These are phyloP conservation scores for Mythimna pallens DNA, from an alignment of 2,888 invertebrate genomes.

Conservation along the genomic window DNA sequence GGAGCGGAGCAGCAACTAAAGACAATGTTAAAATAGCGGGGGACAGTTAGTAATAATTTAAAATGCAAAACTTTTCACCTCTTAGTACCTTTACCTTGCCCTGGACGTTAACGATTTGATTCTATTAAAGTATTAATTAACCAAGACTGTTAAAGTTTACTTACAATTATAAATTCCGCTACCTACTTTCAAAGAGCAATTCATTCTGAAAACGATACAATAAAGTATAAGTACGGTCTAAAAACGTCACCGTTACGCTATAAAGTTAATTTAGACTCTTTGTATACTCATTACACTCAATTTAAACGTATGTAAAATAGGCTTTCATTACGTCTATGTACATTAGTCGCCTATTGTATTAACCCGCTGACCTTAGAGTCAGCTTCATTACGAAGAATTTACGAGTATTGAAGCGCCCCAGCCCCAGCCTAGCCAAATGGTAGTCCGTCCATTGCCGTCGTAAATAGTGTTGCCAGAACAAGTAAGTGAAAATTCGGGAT, in stretches of 20 bases:
- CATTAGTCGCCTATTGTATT: constrained; percentile 60
- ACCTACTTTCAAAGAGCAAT: constrained; percentile 24
- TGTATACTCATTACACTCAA: constrained; percentile 46
- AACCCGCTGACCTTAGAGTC: constrained; percentile 61
- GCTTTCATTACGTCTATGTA: constrained; percentile 53
- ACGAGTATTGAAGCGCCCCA: constrained; percentile 62
- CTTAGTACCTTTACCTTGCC: background rate
- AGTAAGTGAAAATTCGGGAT: no score
- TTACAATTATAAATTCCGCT: constrained; percentile 21
- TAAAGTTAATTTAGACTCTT: constrained; percentile 53
- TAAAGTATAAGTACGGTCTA: constrained; percentile 33
- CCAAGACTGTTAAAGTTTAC: background rate
- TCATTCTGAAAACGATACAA: constrained; percentile 12
- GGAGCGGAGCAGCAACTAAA: no score
- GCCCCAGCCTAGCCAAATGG: constrained; percentile 58
- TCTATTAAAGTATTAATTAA: constrained; percentile 13
- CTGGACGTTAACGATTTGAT: background rate
- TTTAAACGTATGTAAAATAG: constrained; percentile 55
- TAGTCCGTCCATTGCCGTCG: constrained; percentile 43
- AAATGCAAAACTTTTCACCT: background rate
- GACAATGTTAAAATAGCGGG: no score
- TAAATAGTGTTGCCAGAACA: constrained; percentile 4
- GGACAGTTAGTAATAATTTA: background rate
- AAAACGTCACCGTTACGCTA: constrained; percentile 37
- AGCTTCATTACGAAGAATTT: constrained; percentile 70